These are phyloP conservation scores for Himalopsyche tibetana DNA, from an alignment of 2,888 invertebrate genomes.

Conservation along the genomic window DNA sequence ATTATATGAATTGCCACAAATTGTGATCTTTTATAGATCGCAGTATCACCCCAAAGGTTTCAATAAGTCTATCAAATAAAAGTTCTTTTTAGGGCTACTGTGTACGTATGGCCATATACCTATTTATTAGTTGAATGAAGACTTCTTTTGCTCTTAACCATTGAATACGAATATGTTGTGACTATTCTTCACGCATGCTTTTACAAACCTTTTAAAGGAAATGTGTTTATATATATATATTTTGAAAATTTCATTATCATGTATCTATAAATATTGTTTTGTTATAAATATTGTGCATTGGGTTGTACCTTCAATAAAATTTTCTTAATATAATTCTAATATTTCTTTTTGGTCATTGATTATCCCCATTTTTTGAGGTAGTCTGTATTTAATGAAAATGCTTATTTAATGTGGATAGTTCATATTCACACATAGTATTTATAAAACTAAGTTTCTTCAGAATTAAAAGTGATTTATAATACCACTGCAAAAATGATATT, in stretches of 20 bases:
- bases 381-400: too few species aligned
- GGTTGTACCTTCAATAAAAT: constrained; percentile 40
- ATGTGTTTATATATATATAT: constrained; percentile 3
- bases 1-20: constrained; percentile 41
- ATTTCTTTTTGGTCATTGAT: background rate
- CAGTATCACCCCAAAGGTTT: constrained; percentile 44
- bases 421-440: background rate
- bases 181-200: constrained; percentile 24
- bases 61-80: background rate
- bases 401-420: background rate
- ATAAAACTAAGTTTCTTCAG: background rate
- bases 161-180: constrained; percentile 44
- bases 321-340: background rate
- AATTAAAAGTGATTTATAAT: background rate
- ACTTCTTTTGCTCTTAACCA: constrained; percentile 40
- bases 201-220: constrained; percentile 1
- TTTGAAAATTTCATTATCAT: constrained; percentile 24
- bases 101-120: constrained; percentile 39
- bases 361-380: too few species aligned
- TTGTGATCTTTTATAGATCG: constrained; percentile 18
- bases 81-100: constrained; percentile 10
- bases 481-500: background rate
- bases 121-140: constrained; percentile 38
- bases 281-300: constrained; percentile 3
- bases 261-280: constrained; percentile 13